Evolutionary conservation across 2,888 invertebrate genomes (phyloP), one percentile per base, ranked within the genome.

Genomic region (Argyra leucocephala): DNA sequence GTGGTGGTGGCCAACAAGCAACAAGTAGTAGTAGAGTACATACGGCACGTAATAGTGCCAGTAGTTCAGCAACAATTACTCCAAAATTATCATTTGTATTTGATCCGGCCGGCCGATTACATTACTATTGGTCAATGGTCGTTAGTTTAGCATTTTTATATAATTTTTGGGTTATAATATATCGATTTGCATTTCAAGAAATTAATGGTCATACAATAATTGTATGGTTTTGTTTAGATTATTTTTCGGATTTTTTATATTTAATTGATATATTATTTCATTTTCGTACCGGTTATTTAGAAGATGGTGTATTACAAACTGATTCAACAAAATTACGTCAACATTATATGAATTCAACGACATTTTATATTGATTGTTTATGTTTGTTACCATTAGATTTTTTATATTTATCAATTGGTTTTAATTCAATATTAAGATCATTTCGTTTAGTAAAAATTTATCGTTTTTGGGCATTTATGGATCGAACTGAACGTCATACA

Each of bases 101-200:
- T 81, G 98, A 98, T 83, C 98, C 98, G 24, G 95, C 97, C 72
- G 97, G 97, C 70, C 87, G 96, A 64, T 85, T 97, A 69, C 94
- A 93, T 82, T 96, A 96, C 83, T 95, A 95, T 79, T 96, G 96
- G 96, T 94, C 94, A 74, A 92, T 95, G 91, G 92, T 95, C 73
- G 95, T 96, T 73, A 94, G 94, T 72, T 86, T 95, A 77, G 95
- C 95, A 77, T 96, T 95, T 82, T 88, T 96, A 76, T 96, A 96
- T 84, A 96, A 96, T 82, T 92, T 96, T 78, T 96, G 95, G 96
- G 94, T 94, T 81, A 94, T 97, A 83, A 95, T 96, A 80, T 97
- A 96, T 85, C 89, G 97, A 82, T 97, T 96, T 85, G 95, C 97
- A 82, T 98, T 98, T 82, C 92, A 96, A 82, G 97, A 97, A 83